Evolutionary conservation across 2,797 vertebrate species (phyloP), one percentile per base, ranked within the genome.

Genomic region (Chloroceryle amazona): DNA sequence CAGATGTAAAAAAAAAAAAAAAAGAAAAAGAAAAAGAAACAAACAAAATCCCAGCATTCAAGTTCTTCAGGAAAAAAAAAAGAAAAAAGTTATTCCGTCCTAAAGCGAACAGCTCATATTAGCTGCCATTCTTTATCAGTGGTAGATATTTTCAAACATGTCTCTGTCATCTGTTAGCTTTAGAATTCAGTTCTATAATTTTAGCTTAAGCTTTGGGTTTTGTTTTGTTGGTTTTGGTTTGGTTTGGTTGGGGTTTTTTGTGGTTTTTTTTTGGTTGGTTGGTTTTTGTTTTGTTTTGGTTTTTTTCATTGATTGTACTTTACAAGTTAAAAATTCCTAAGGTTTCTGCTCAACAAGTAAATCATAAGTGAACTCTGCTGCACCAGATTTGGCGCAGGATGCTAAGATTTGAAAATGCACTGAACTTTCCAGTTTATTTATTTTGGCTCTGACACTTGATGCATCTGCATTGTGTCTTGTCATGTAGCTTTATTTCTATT

Each of bases 391-490:
- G 71, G 67, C 85, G 63, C 58, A 58, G 63, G 60, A 93, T 47
- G 31, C 21, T 80, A 60, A 66, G 61, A 81, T 82, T 54, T 84
- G 57, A 86, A 83, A 76, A 93, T 44, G 60, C 41, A 81, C 75
- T 91, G 85, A 94, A 97, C 96, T 98, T 98, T 98, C 96, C 97
- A 20, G 39, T 94, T 95, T 93, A 84, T 96, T 97, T 98, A 98
- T 96, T 98, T 98, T 98, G 98, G 91, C 87, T 94, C 62, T 41
- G 41, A 68, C 75, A 61, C 10, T 58, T 65, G 66, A 94, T 90
- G 41, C 68, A 87, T 95, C 93, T 97, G 89, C 22, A 81, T 52
- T 86, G 28, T 78, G 23, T 94, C 93, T 78, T 83, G n/a, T 89
- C 61, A 74, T 67, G 57, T 26, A 86, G 68, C 18, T 90, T 83